phyloP scores from a whole-genome alignment of 2,113 vertebrate genomes.

The Alligator mississippiensis region DNA sequence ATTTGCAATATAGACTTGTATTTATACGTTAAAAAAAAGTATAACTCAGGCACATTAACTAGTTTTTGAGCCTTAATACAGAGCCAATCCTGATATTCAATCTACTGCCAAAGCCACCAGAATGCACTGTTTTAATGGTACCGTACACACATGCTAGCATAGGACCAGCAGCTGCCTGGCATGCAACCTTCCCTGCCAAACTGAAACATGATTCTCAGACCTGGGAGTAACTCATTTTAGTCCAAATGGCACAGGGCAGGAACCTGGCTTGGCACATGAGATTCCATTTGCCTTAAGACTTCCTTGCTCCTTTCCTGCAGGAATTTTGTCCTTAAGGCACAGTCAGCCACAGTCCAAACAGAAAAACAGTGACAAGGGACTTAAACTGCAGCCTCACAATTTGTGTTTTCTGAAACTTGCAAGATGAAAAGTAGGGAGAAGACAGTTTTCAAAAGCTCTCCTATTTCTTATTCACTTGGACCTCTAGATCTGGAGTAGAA shows the following conservation, averaged over 20 bases:
- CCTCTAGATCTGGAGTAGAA: background rate
- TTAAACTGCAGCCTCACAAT: background rate
- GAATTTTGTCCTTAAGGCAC: background rate
- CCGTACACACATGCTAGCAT: background rate
- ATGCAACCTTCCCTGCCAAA: conserved; percentile 40
- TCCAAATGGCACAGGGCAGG: conserved; percentile 38
- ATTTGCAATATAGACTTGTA: background rate
- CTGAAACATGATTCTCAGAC: conserved; percentile 61
- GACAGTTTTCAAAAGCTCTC: accelerated
- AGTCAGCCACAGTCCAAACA: background rate
- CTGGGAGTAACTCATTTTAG: conserved; percentile 49
- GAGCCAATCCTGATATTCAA: background rate
- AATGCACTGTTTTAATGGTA: conserved; percentile 29
- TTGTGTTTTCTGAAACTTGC: background rate
- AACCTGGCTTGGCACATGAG: conserved; percentile 14
- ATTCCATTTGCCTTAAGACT: conserved; percentile 30
- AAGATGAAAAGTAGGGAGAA: accelerated
- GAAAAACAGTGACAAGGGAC: background rate
- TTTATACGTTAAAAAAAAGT: background rate
- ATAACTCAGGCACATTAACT: background rate
- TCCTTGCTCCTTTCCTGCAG: background rate
- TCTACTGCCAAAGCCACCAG: background rate
- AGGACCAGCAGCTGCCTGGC: conserved; percentile 30
- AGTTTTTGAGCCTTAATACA: background rate
- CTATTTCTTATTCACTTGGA: background rate